Percentiles rank a stretch among this genome's conserved stretches.
phyloP scores from a whole-genome alignment of 2,888 invertebrate genomes.

The Chromoteleia sp. region DNA sequence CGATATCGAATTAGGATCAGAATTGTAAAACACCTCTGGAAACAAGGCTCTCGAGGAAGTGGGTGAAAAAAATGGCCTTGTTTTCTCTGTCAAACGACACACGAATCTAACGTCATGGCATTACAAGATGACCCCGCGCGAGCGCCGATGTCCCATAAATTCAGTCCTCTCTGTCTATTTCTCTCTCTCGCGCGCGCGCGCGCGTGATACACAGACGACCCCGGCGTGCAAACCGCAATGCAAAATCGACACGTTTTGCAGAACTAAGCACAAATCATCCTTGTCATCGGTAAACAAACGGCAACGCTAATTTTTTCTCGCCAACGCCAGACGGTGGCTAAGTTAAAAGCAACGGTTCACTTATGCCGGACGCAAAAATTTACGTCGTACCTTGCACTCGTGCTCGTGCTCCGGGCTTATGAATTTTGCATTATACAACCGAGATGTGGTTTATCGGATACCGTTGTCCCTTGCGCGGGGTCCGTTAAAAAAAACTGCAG shows the following conservation, averaged over 20 bases:
- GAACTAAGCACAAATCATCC: conserved; percentile 73
- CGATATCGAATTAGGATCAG: conserved; percentile 66
- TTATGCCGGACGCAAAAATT: conserved; percentile 56
- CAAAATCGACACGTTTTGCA: conserved; percentile 76
- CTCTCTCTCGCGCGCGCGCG: conserved; percentile 64
- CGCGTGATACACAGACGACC: conserved; percentile 72
- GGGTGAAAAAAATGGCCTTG: conserved; percentile 66
- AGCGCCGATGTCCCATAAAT: conserved; percentile 71
- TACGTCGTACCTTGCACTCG: conserved; percentile 40
- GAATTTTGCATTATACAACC: conserved; percentile 72
- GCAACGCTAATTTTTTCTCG: conserved; percentile 73
- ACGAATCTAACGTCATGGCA: conserved; percentile 68
- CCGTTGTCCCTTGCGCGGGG: conserved; percentile 40
- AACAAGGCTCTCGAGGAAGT: conserved; percentile 51
- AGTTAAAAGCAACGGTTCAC: conserved; percentile 59
- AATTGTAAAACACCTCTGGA: conserved; percentile 65
- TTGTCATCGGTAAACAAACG: conserved; percentile 72
- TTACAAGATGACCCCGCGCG: conserved; percentile 66
- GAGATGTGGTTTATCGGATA: conserved; percentile 56
- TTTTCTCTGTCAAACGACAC: conserved; percentile 68
- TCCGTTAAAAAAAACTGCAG: conserved; percentile 39
- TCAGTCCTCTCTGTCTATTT: conserved; percentile 57
- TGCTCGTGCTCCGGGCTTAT: conserved; percentile 60
- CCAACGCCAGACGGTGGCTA: conserved; percentile 48
- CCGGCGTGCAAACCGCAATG: conserved; percentile 69